phyloP scores from a whole-genome alignment of 1,140 invertebrate genomes.

The Scaptomyza pallida region DNA sequence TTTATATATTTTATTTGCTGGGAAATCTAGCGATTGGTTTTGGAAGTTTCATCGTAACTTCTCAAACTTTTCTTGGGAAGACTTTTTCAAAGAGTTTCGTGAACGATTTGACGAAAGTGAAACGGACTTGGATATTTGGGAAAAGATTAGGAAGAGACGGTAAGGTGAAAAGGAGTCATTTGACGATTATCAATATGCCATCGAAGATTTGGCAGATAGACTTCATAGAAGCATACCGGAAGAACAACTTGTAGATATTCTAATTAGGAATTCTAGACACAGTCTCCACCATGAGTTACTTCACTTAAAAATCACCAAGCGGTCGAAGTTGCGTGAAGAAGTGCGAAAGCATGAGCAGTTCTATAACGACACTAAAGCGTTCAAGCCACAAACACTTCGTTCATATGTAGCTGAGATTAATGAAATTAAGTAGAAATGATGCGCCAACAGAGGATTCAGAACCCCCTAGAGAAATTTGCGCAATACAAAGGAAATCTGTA shows the following conservation, averaged over 20 bases:
- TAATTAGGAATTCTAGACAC: slow-evolving; percentile 1
- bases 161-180: slow-evolving; percentile 13
- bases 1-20: slow-evolving; percentile 13
- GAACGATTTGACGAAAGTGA: slow-evolving; percentile 5
- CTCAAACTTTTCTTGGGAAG: background rate
- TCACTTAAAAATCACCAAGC: background rate
- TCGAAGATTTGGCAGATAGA: background rate
- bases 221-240: background rate
- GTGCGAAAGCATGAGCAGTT: slow-evolving; percentile 14
- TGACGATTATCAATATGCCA: background rate
- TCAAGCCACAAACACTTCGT: background rate
- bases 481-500: background rate
- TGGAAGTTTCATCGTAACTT: slow-evolving; percentile 15
- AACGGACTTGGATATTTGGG: background rate
- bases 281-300: background rate
- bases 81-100: slow-evolving; percentile 15
- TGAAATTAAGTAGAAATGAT: background rate
- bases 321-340: background rate
- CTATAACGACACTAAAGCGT: slow-evolving; percentile 7
- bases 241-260: background rate
- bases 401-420: background rate
- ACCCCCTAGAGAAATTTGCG: too few species aligned
- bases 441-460: too few species aligned
- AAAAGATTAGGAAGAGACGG: background rate
- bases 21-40: slow-evolving; percentile 20